Evolutionary conservation across 2,888 invertebrate species (phyloP), one percentile per base, ranked within the genome.

Genomic region (Melanophora roralis): DNA sequence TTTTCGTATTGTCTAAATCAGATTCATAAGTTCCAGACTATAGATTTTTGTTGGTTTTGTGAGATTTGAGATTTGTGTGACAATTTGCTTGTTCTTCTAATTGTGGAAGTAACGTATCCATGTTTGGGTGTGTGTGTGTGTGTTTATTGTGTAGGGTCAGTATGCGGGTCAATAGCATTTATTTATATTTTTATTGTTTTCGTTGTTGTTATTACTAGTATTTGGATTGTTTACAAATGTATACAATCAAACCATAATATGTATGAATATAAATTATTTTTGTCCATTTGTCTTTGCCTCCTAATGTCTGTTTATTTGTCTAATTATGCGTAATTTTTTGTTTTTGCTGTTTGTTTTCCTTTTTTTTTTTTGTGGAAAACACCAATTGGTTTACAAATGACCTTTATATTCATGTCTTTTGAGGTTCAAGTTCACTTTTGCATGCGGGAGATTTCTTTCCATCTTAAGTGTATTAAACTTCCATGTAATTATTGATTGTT

Each of bases 101-200:
- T 3, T 71, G 49, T 51, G 14, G 34, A 19, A 8, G 21, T 23
- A 6, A 9, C 21, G 36, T 60, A 8, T 55, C 9, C 1, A 7
- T 53, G 51, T 4, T 1, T 75, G 59, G 38, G 2, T 45, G 23
- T 49, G 27, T 32, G 12, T 9, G 23, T 23, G 36, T 34, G 36
- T 65, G 53, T 73, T 49, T 45, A 49, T 79, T 79, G 79, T 80
- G 75, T 75, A 62, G 80, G 80, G 80, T 80, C 80, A 80, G 80
- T 72, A 80, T 80, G 80, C 80, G 80, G 80, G 80, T 80, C 80
- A 80, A 80, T 80, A 80, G 80, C 76, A 80, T 76, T 69, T 67
- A 64, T 72, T 76, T 76, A 49, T 27, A 27, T 27, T 27, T 3
- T 27, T 5, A 6, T 27, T 27, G 27, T 27, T 27, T 3, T 27